These are phyloP conservation scores for Cheilosia urbana DNA, from an alignment of 2,888 invertebrate genomes.

Conservation along the genomic window DNA sequence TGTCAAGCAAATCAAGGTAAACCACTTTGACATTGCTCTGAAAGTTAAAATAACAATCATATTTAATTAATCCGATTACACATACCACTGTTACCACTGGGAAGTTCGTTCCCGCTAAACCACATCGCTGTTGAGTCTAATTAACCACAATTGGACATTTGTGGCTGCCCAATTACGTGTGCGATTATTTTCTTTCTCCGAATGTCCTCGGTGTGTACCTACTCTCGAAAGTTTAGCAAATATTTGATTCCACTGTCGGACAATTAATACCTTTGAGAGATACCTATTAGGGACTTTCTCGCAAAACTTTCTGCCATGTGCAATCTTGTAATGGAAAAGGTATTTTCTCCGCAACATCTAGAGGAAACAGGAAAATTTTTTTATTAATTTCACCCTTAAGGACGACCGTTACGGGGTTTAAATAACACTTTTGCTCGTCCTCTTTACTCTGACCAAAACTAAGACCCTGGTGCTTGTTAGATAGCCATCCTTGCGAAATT, in stretches of 20 bases:
- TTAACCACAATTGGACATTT: constrained; percentile 49
- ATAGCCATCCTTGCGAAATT: constrained; percentile 43
- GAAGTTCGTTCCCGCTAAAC: neutral
- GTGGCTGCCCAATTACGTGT: constrained; percentile 19
- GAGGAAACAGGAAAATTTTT: too few relatives aligned
- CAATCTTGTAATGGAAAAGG: too few relatives aligned
- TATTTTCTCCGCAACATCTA: too few relatives aligned
- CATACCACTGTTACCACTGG: constrained; percentile 2
- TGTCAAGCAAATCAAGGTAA: too few relatives aligned
- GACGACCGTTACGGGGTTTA: too few relatives aligned
- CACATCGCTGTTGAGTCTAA: constrained; percentile 20
- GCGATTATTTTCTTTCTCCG: neutral
- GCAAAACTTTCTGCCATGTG: constrained; percentile 25
- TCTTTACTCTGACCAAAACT: too few relatives aligned
- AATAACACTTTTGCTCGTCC: too few relatives aligned
- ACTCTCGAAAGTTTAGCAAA: constrained; percentile 3
- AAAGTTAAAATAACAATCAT: constrained; percentile 2
- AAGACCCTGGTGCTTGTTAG: constrained; percentile 10
- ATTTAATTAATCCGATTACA: constrained; percentile 43
- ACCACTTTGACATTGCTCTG: neutral
- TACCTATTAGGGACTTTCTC: neutral
- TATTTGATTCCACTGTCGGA: constrained; percentile 31
- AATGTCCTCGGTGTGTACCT: constrained; percentile 1
- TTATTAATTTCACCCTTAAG: too few relatives aligned
- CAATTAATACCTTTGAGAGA: constrained; percentile 18